phyloP scores from a whole-genome alignment of 2,888 invertebrate species.

The Alcis repandata region DNA sequence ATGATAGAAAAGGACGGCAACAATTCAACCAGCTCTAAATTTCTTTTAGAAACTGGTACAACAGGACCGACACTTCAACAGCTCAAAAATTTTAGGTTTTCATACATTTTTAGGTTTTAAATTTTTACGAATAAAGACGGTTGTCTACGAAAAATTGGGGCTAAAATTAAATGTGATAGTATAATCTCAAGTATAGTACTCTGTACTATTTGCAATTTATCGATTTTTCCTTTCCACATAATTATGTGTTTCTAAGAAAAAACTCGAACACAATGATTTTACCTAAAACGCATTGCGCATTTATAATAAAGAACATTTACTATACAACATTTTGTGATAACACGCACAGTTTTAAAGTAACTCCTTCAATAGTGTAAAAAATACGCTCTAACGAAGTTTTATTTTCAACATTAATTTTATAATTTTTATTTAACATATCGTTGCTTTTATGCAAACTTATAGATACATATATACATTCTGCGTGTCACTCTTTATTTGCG shows the following conservation, averaged over 20 bases:
- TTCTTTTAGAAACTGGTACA: not conserved
- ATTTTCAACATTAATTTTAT: not conserved
- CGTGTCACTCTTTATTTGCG: too few relatives aligned
- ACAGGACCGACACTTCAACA: not conserved
- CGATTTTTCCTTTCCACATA: not conserved
- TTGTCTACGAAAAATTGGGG: constrained; percentile 21
- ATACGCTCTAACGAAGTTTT: constrained; percentile 9
- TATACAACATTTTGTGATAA: not conserved
- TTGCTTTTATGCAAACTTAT: too few relatives aligned
- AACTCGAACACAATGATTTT: too few relatives aligned
- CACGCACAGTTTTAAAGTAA: not conserved
- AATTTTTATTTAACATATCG: constrained; percentile 1
- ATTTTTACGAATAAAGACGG: not conserved
- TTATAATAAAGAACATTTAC: too few relatives aligned
- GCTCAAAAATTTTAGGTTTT: not conserved
- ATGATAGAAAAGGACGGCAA: not conserved
- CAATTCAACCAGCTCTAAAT: not conserved
- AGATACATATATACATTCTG: too few relatives aligned
- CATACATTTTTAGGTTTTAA: not conserved
- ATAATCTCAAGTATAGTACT: constrained; percentile 23
- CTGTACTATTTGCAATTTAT: constrained; percentile 10
- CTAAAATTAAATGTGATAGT: constrained; percentile 15
- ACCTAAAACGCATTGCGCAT: too few relatives aligned
- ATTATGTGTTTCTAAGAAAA: too few relatives aligned
- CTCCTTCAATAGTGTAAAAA: constrained; percentile 13